Evolutionary conservation across 92 coral and sea anemone genomes (phyloP).

Genomic region (Chrysogorgia sp.): DNA sequence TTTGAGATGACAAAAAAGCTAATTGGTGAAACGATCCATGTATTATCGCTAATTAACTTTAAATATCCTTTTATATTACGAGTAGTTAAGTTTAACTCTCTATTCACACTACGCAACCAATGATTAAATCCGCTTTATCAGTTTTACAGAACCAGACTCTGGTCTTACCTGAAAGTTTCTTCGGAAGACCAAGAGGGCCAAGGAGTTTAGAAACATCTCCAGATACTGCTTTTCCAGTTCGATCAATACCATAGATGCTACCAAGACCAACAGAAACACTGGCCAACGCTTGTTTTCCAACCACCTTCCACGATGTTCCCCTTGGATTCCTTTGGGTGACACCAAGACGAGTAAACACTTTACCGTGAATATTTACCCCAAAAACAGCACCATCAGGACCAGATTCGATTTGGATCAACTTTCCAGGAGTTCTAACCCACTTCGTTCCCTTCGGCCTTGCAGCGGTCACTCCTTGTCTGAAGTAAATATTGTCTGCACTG

Average conservation of each 20-base stretch:
- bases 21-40: too few species aligned
- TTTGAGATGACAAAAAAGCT: too few species aligned
- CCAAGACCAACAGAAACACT: background rate
- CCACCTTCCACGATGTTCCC: constrained; percentile 4
- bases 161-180: background rate
- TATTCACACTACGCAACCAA: background rate
- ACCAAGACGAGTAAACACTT: background rate
- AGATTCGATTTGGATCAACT: too few species aligned
- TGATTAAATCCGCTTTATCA: too few species aligned
- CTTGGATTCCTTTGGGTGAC: background rate
- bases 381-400: background rate
- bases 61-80: too few species aligned
- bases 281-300: constrained; percentile 1
- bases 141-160: too few species aligned
- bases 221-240: background rate
- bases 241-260: background rate
- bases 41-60: too few species aligned
- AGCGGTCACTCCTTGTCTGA: too few species aligned
- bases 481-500: too few species aligned
- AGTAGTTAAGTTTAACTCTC: background rate
- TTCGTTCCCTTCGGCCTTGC: too few species aligned
- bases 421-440: background rate
- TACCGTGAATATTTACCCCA: background rate
- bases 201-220: background rate
- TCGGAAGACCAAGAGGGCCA: background rate